Evolutionary conservation across 2,113 vertebrate genomes (phyloP).

Genomic region (Piaya cayana): DNA sequence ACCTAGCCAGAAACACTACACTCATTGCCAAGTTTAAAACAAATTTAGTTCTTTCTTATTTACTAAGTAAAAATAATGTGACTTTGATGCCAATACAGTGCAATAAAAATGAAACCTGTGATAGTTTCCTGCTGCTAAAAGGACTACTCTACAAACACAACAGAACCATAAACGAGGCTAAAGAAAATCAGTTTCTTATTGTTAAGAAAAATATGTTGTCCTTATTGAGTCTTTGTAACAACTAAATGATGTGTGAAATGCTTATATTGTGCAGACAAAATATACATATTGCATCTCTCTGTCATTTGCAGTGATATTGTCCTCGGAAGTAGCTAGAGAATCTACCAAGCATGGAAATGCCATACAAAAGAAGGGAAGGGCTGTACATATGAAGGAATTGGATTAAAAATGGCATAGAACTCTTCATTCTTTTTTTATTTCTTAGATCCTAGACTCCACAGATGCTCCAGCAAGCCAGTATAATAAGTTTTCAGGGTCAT

Average conservation of each 20-base stretch:
- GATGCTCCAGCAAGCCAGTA: background rate
- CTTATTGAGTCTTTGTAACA: background rate
- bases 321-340: background rate
- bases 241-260: background rate
- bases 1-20: background rate
- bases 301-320: background rate
- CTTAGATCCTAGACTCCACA: background rate
- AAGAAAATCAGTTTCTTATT: background rate
- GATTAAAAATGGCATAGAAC: background rate
- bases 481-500: background rate
- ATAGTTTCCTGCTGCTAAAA: background rate
- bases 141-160: background rate
- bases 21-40: background rate
- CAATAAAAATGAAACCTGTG: constrained; percentile 7
- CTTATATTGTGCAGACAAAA: background rate
- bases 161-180: background rate
- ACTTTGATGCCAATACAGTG: background rate
- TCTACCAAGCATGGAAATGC: background rate
- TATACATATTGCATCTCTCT: background rate
- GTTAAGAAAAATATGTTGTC: background rate
- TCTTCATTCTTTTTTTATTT: background rate
- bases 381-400: background rate
- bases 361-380: background rate
- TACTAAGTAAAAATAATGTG: background rate
- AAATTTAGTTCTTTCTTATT: background rate